Percentiles rank a stretch among this genome's conserved stretches.
phyloP scores from a whole-genome alignment of 2,113 vertebrate species.

The Malurus cyaneus region DNA sequence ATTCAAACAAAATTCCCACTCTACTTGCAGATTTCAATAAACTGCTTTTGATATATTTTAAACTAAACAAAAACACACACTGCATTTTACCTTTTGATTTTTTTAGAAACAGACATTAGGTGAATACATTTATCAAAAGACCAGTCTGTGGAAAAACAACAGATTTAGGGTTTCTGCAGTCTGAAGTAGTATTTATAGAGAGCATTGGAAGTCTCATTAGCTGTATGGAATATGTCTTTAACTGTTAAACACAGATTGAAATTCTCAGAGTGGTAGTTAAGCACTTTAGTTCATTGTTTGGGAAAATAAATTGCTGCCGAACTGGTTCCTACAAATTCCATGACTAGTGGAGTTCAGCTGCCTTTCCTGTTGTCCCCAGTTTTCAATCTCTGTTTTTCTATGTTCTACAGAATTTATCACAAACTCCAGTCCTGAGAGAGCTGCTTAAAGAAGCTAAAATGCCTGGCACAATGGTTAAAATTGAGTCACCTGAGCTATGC shows the following conservation, averaged over 20 bases:
- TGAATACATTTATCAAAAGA: not conserved
- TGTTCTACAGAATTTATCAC: slow-evolving; percentile 87
- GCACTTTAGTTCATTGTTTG: not conserved
- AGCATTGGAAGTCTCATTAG: not conserved
- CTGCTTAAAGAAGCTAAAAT: slow-evolving; percentile 82
- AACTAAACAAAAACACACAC: not conserved
- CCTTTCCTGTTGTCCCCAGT: not conserved
- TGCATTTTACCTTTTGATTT: not conserved
- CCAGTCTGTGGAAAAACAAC: not conserved
- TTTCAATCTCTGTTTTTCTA: not conserved
- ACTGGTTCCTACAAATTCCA: not conserved
- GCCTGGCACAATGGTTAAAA: slow-evolving; percentile 75
- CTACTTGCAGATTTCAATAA: not conserved
- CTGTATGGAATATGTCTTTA: not conserved
- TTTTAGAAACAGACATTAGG: not conserved
- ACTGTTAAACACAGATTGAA: not conserved
- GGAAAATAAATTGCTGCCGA: not conserved
- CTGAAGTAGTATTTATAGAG: not conserved
- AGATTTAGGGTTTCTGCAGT: not conserved
- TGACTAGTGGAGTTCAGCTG: not conserved
- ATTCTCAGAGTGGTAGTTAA: not conserved
- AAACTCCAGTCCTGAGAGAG: slow-evolving; percentile 87
- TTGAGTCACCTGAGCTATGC: slow-evolving; percentile 76
- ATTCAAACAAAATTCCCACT: not conserved
- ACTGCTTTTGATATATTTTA: not conserved